Percentiles rank a stretch among this genome's conserved stretches.
Conservation (phyloP, 2,888 invertebrate genomes). For the Gisinianus flammeolus region DNA sequence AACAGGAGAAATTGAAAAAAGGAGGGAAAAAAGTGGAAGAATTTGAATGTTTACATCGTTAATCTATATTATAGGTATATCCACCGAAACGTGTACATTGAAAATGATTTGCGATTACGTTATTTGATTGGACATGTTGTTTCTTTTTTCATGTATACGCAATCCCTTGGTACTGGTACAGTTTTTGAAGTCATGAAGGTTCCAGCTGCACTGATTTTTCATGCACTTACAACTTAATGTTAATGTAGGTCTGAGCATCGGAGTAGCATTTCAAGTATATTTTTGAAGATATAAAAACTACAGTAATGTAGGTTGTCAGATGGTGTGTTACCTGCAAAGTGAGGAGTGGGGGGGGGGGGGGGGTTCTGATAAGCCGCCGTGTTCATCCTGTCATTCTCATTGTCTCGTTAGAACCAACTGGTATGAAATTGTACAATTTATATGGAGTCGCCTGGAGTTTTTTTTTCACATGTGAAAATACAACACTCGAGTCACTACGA, state of each 20-base stretch:
- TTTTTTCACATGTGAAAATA: not conserved
- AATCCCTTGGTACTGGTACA: no score
- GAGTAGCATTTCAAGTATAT: not conserved
- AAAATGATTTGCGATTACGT: no score
- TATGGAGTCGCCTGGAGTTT: not conserved
- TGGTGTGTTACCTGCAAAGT: constrained; percentile 9
- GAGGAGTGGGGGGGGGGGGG: not conserved
- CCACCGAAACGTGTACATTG: not conserved
- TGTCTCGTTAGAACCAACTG: constrained; percentile 3
- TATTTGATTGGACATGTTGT: no score
- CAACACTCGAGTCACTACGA: no score
- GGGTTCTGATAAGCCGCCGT: not conserved
- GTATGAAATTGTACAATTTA: constrained; percentile 4
- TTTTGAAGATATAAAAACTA: not conserved
- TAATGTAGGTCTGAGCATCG: not conserved
- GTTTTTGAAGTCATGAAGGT: no score
- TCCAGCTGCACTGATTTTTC: no score
- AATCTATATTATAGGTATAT: no score
- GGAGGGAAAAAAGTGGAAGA: not conserved
- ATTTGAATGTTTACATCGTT: no score
- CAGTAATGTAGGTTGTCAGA: not conserved
- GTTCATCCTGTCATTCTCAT: constrained; percentile 1
- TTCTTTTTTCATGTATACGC: no score
- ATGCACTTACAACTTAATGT: no score
- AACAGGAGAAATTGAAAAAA: not conserved